Conservation (phyloP, 1,140 invertebrate species). For the Rhopalosiphum padi region DNA sequence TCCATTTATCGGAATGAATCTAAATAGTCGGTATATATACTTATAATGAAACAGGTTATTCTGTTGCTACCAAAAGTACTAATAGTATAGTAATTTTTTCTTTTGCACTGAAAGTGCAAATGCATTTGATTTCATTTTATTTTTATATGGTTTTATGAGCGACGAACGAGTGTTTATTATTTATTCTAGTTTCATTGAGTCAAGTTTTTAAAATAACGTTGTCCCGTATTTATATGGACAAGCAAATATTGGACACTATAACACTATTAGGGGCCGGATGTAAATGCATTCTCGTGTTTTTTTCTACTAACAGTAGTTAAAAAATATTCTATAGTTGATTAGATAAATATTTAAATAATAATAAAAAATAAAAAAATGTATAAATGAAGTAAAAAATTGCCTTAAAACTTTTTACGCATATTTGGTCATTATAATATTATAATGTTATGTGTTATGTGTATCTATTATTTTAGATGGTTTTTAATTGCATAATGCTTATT, state of each 20-base stretch:
- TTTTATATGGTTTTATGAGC: not conserved
- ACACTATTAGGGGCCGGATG: not conserved
- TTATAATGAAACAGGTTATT: not conserved
- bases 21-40: not conserved
- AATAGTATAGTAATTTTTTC: constrained; percentile 2
- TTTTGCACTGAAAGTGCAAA: not conserved
- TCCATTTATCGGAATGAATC: constrained; percentile 11
- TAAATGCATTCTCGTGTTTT: not conserved
- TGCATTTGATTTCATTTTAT: not conserved
- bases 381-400: not conserved
- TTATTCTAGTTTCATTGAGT: not conserved
- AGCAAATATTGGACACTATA: constrained; percentile 1
- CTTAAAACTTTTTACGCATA: not conserved
- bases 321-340: not conserved
- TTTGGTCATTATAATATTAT: not conserved
- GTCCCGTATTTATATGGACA: not conserved
- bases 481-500: not conserved
- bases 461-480: not conserved
- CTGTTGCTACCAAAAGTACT: not conserved
- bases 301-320: not conserved
- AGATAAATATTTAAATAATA: not conserved
- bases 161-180: not conserved
- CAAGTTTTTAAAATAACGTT: not conserved
- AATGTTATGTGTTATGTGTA: no score
- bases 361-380: not conserved